A percentile compares a stretch with the other conserved stretches of the same genome.
Evolutionary conservation across 1,140 invertebrate species (phyloP).

Genomic region (Cydia pomonella): DNA sequence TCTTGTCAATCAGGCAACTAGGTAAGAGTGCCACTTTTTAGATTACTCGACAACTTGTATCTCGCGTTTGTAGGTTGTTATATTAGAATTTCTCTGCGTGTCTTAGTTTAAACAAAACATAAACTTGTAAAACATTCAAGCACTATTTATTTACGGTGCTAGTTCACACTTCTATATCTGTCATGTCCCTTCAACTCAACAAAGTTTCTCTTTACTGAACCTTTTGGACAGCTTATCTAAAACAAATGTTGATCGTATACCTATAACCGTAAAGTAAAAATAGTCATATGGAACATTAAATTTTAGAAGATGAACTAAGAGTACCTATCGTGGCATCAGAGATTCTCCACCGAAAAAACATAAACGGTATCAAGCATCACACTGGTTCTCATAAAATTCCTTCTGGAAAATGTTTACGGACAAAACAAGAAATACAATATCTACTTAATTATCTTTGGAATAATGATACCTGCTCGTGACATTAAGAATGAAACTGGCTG

Average conservation of each 20-base stretch:
- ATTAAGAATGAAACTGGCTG: neutral
- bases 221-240: neutral
- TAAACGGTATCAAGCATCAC: too few species aligned
- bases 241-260: neutral
- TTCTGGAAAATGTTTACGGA: too few species aligned
- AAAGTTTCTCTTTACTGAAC: neutral
- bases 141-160: neutral
- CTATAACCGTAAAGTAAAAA: neutral
- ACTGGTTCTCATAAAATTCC: too few species aligned
- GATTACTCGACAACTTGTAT: neutral
- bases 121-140: slow-evolving; percentile 9
- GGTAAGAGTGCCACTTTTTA: slow-evolving; percentile 1
- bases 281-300: neutral
- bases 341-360: too few species aligned
- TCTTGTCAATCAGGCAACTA: slow-evolving; percentile 1
- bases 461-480: neutral
- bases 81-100: slow-evolving; percentile 3
- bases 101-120: slow-evolving; percentile 1
- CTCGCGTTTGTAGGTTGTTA: slow-evolving; percentile 5
- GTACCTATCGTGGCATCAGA: too few species aligned
- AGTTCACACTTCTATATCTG: slow-evolving; percentile 6
- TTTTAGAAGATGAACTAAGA: too few species aligned
- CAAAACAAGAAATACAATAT: neutral
- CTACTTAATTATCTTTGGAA: too few species aligned
- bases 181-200: neutral